phyloP scores from a whole-genome alignment of 1,140 invertebrate species.

The Mizuhopecten yessoensis region DNA sequence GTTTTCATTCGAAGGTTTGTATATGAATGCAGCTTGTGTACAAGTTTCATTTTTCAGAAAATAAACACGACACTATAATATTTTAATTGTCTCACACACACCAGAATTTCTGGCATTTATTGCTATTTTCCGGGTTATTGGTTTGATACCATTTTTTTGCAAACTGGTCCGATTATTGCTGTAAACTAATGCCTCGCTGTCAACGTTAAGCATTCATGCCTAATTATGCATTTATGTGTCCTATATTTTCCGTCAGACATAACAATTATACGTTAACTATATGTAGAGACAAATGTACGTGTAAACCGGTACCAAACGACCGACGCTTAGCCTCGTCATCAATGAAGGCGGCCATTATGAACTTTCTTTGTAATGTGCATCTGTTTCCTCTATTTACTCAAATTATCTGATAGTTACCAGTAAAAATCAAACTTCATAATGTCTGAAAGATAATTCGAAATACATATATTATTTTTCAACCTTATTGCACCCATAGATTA shows the following conservation, averaged over 20 bases:
- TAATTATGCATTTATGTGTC: background rate
- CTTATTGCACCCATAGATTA: background rate
- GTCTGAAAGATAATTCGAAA: background rate
- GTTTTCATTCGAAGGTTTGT: background rate
- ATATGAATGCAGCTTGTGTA: background rate
- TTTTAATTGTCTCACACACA: background rate
- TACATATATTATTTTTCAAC: background rate
- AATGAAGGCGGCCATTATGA: slow-evolving; percentile 37
- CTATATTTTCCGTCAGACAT: background rate
- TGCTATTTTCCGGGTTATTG: background rate
- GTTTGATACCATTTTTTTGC: background rate
- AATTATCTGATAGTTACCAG: background rate
- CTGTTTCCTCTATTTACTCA: background rate
- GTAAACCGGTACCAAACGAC: background rate
- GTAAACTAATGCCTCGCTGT: too few species aligned
- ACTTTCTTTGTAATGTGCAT: background rate
- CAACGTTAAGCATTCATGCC: too few species aligned
- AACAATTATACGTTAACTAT: background rate
- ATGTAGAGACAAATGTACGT: background rate
- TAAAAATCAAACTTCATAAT: background rate
- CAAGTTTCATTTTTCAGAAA: background rate
- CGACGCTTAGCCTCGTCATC: slow-evolving; percentile 22
- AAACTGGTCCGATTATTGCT: too few species aligned
- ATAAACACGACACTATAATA: background rate
- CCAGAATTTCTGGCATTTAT: background rate